Evolutionary conservation across 2,797 vertebrate genomes (phyloP).

Genomic region (Apogon hyalosoma): DNA sequence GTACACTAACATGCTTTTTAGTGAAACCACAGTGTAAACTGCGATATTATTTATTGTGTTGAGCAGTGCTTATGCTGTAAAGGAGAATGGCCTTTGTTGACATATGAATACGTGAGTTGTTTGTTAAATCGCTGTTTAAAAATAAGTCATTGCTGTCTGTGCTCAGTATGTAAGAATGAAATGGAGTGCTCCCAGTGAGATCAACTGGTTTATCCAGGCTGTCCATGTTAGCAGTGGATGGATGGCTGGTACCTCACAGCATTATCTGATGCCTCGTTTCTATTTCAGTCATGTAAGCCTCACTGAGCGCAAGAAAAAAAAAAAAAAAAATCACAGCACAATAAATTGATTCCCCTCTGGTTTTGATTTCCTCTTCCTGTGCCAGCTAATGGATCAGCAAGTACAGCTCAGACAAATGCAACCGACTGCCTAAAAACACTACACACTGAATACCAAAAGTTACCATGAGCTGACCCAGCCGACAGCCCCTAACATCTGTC

Average conservation of each 20-base stretch:
- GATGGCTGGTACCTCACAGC: conserved; percentile 67
- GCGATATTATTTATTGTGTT: conserved; percentile 13
- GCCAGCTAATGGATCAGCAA: conserved; percentile 45
- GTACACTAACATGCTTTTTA: conserved; percentile 25
- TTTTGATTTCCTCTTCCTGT: conserved; percentile 74
- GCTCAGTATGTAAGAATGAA: conserved; percentile 24
- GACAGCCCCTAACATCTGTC: conserved; percentile 17
- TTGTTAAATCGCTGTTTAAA: conserved; percentile 24
- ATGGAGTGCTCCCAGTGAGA: conserved; percentile 43
- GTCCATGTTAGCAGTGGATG: conserved; percentile 29
- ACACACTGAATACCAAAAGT: conserved; percentile 28
- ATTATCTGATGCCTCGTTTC: conserved; percentile 70
- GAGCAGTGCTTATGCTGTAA: conserved; percentile 16
- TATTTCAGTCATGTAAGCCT: conserved; percentile 72
- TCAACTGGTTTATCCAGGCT: conserved; percentile 64
- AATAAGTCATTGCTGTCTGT: conserved; percentile 19
- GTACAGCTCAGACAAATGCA: conserved; percentile 33
- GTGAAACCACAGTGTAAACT: conserved; percentile 8
- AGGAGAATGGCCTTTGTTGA: conserved; percentile 5
- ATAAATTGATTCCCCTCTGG: conserved; percentile 71
- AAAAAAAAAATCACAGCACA: conserved; percentile 50
- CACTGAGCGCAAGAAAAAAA: conserved; percentile 31
- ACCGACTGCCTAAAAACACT: conserved; percentile 20
- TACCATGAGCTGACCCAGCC: conserved; percentile 39
- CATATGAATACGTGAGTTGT: neutral